Evolutionary conservation across 2,113 vertebrate species (phyloP), one percentile per base, ranked within the genome.

Genomic region (Puntigrus tetrazona): DNA sequence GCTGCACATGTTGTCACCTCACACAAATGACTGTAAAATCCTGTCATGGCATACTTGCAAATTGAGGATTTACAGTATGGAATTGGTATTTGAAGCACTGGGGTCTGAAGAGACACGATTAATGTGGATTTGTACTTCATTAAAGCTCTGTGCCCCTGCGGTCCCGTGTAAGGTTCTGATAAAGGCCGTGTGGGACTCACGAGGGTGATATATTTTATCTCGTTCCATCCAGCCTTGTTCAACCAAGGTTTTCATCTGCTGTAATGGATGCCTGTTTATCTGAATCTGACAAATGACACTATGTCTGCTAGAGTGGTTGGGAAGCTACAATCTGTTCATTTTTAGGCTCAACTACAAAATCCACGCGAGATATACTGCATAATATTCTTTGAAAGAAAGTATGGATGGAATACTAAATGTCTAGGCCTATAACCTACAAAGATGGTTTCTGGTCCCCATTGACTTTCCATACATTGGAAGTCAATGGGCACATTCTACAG

Each of bases 101-200:
- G 76, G 55, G 41, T 69, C 78, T 78, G 8, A 78, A 61, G 79
- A 34, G 36, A 20, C 25, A 29, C 3, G 55, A 84, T 84, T 84
- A 84, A 84, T 38, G 57, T 59, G 50, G 70, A 76, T 77, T 84
- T 84, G 65, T 31, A 38, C 45, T 84, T 77, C 22, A 61, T 76
- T 65, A 34, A 47, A 76, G 43, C 31, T 63, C 82, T 63, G n/a
- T 57, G 45, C 0, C 75, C 82, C 72, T 78, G 67, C 36, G 10
- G 34, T 22, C 20, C 20, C 10, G 4, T 41, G 67, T 76, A 47
- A n/a, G 74, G 29, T 76, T 55, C 9, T 36, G 47, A 34, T 77
- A 55, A 55, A 77, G 47, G 29, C 29, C 5, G 18, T 5, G 47
- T 22, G 47, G 27, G 47, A 77, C 9, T 77, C 10, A 4, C 6